phyloP scores from a whole-genome alignment of 2,888 invertebrate genomes.

The Chromoteleia sp. region DNA sequence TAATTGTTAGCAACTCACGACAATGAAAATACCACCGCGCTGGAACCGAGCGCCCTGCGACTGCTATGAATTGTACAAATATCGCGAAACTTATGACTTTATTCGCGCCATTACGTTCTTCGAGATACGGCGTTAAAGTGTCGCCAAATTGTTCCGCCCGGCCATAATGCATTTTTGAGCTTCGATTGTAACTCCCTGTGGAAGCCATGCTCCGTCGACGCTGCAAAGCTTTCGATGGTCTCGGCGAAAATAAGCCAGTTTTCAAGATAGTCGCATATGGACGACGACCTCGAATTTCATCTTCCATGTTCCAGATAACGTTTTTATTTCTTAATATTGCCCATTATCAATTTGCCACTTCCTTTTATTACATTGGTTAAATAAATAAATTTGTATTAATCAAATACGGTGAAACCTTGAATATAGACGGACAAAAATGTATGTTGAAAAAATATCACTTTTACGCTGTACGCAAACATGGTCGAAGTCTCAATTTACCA shows the following conservation, averaged over 20 bases:
- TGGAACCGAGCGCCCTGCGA: constrained; percentile 33
- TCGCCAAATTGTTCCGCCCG: constrained; percentile 56
- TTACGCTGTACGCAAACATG: too few relatives aligned
- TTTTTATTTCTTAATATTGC: neutral
- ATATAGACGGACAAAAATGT: too few relatives aligned
- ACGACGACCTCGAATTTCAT: constrained; percentile 8
- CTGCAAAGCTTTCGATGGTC: constrained; percentile 15
- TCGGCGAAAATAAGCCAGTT: constrained; percentile 35
- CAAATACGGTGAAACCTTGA: too few relatives aligned
- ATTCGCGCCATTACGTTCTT: constrained; percentile 58
- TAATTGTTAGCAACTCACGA: constrained; percentile 77
- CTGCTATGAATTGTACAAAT: constrained; percentile 59
- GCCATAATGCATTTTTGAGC: constrained; percentile 62
- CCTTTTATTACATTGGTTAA: too few relatives aligned
- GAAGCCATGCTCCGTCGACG: constrained; percentile 14
- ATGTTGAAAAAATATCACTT: too few relatives aligned
- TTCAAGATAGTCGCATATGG: constrained; percentile 43
- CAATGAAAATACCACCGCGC: constrained; percentile 72
- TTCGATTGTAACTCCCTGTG: constrained; percentile 36
- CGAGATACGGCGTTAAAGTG: constrained; percentile 59
- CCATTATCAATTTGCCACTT: neutral
- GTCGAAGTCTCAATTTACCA: too few relatives aligned
- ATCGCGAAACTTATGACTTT: constrained; percentile 67
- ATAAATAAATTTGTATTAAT: too few relatives aligned
- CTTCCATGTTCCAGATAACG: constrained; percentile 2